These are phyloP conservation scores for Asteroscopus sphinx DNA, from an alignment of 2,888 invertebrate species.

Conservation along the genomic window DNA sequence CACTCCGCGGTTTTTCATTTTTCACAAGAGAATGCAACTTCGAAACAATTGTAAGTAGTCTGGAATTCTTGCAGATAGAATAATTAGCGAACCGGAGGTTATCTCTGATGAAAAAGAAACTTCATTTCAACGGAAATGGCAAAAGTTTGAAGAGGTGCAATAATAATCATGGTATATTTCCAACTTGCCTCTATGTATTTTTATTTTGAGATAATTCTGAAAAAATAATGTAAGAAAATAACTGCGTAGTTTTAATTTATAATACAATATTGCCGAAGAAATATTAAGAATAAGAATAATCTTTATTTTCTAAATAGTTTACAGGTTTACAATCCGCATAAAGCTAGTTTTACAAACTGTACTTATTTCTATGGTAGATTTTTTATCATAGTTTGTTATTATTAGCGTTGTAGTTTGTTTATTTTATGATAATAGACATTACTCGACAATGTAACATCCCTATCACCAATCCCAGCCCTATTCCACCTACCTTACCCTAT, in stretches of 20 bases:
- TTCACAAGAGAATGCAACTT: slow-evolving; percentile 52
- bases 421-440: too few species aligned
- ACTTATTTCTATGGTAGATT: too few species aligned
- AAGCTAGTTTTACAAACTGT: too few species aligned
- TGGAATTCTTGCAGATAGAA: slow-evolving; percentile 57
- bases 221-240: background rate
- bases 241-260: background rate
- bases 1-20: slow-evolving; percentile 44
- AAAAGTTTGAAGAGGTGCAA: slow-evolving; percentile 52
- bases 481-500: too few species aligned
- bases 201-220: background rate
- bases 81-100: slow-evolving; percentile 57
- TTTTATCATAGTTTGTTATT: too few species aligned
- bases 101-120: slow-evolving; percentile 58
- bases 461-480: too few species aligned
- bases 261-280: too few species aligned
- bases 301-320: too few species aligned
- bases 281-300: too few species aligned
- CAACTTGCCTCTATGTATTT: slow-evolving; percentile 6
- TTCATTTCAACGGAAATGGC: slow-evolving; percentile 46
- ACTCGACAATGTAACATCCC: too few species aligned
- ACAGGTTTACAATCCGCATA: too few species aligned
- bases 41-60: slow-evolving; percentile 51
- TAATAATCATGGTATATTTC: slow-evolving; percentile 44
- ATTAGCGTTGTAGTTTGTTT: too few species aligned